Conservation (phyloP, 2,888 invertebrate genomes). For the Trichogramma evanescens region DNA sequence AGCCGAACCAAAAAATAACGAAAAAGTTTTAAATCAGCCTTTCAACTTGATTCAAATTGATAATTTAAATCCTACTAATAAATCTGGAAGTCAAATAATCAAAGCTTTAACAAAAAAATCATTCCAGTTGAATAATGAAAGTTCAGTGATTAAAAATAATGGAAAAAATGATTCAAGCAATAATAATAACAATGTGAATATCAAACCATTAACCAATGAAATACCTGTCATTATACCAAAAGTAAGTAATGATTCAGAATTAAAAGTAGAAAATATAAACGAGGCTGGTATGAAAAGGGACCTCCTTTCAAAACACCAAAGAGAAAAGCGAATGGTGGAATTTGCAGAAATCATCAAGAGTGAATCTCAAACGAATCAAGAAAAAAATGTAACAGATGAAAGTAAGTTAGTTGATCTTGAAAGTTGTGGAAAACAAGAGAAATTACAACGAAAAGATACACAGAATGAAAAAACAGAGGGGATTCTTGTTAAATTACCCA, state of each 20-base stretch:
- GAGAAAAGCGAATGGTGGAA: slow-evolving; percentile 31
- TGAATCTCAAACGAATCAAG: background rate
- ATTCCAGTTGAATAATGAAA: slow-evolving; percentile 30
- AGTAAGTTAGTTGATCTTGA: background rate
- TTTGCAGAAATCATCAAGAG: background rate
- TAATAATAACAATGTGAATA: too few species aligned
- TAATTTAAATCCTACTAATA: slow-evolving; percentile 15
- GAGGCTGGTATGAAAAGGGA: slow-evolving; percentile 27
- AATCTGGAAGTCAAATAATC: slow-evolving; percentile 28
- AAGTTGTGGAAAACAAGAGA: slow-evolving; percentile 10
- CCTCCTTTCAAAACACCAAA: slow-evolving; percentile 34
- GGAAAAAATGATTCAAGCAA: slow-evolving; percentile 29
- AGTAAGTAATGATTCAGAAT: too few species aligned
- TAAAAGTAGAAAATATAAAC: too few species aligned
- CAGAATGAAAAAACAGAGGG: background rate
- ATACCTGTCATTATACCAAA: too few species aligned
- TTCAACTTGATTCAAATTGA: background rate
- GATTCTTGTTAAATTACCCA: too few species aligned
- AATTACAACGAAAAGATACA: background rate
- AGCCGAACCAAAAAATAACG: background rate
- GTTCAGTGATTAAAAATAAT: slow-evolving; percentile 29
- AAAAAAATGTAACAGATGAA: background rate
- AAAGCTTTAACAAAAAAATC: slow-evolving; percentile 33
- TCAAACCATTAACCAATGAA: too few species aligned
- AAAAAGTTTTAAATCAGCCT: slow-evolving; percentile 1